Evolutionary conservation across 2,113 vertebrate genomes (phyloP).

Genomic region (Harpagus bidentatus): DNA sequence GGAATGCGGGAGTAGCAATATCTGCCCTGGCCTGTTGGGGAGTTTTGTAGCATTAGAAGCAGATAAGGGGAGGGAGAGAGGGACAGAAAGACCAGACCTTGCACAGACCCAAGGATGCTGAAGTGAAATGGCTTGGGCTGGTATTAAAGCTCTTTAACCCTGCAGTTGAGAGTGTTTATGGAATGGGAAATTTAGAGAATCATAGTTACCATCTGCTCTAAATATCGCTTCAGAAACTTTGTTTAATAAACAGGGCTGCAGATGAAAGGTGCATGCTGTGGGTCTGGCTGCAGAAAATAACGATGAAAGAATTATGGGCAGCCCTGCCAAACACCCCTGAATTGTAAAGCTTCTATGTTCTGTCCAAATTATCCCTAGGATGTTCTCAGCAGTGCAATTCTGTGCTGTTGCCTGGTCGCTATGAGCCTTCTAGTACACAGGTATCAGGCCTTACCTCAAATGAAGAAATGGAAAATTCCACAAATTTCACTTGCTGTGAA

Average conservation of each 20-base stretch:
- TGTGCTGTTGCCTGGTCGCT: neutral
- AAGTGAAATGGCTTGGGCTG: neutral
- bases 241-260: neutral
- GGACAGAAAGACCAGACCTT: neutral
- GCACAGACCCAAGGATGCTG: neutral
- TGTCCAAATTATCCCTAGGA: neutral
- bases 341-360: neutral
- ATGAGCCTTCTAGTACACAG: neutral
- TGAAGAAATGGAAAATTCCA: neutral
- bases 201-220: neutral
- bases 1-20: neutral
- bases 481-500: neutral
- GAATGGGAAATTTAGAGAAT: neutral
- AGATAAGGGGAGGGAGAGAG: neutral
- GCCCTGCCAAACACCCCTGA: neutral
- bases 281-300: neutral
- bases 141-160: neutral
- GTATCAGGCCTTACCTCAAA: neutral
- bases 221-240: neutral
- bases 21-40: rapidly evolving
- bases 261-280: neutral
- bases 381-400: neutral
- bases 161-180: neutral
- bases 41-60: neutral
- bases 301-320: neutral